Base-by-base conservation (phyloP, 2,113 vertebrate genomes). In the Triplophysa rosa region DNA sequence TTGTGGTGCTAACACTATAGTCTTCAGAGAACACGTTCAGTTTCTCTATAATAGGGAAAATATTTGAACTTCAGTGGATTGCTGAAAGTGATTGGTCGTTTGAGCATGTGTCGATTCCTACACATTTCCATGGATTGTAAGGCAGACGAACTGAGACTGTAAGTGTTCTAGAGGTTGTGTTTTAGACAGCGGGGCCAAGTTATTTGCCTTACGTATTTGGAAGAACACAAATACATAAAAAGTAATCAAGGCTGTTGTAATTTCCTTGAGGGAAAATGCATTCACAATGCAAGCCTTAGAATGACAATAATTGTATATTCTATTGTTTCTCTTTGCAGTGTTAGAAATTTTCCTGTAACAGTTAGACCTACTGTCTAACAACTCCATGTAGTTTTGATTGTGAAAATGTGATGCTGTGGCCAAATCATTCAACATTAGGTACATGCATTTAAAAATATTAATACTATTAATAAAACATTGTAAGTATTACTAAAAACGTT, bases 101-200 rank as follows among this genome's bases (percentile, higher is more conserved):
- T 59, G 14, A 61, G 37, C n/a, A 40, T 9, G 2, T 24, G 70
- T 24, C 16, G 70, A 73, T 58, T 73, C 13, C n/a, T 73, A 42
- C 29, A 61, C 29, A 73, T 71, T 56, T 58, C 26, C 49, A 37
- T 11, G 2, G 33, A 58, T 40, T 56, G 16, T 17, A 58, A 14
- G 14, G 47, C 13, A 3, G 11, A 49, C 1, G 10, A 49, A 58
- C 49, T 37, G 68, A 56, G 19, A 47, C 21, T 24, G 17, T 40
- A 69, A 64, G 13, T 59, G 3, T 77, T 81, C 62, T 26, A 77
- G 56, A 23, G 65, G 47, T 58, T 24, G 58, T 65, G 61, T 65
- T 70, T 70, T 64, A 37, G 54, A 59, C 24, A n/a, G 12, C 71
- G 49, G 75, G 80, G 68, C 80, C 80, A 82, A 73, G 68, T 65